Conservation (phyloP, 2,888 invertebrate species). For the Rhodophaea formosa region DNA sequence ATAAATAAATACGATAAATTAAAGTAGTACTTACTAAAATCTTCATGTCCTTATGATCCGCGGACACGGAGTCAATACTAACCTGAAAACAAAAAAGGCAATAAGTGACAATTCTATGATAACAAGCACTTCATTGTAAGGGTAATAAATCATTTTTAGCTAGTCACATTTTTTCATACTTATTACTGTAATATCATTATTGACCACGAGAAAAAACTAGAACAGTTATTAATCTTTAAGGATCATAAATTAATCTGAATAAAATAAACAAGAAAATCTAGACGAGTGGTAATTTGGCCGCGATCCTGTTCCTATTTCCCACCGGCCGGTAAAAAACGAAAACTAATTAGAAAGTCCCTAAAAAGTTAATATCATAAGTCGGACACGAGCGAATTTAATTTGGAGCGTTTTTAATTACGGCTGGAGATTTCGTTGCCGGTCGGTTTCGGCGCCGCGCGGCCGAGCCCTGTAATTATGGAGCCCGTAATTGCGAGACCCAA, state of each 20-base stretch:
- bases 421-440: conserved; percentile 68
- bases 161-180: background rate
- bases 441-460: conserved; percentile 75
- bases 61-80: conserved; percentile 78
- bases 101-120: background rate
- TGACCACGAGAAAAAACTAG: background rate
- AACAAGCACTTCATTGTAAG: background rate
- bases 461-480: conserved; percentile 79
- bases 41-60: conserved; percentile 79
- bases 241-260: background rate
- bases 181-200: background rate
- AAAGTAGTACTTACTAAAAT: conserved; percentile 76
- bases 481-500: conserved; percentile 76
- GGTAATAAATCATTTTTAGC: conserved; percentile 1
- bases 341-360: conserved; percentile 78
- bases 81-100: conserved; percentile 54
- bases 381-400: conserved; percentile 80
- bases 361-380: conserved; percentile 79
- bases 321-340: conserved; percentile 59
- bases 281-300: conserved; percentile 13
- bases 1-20: conserved; percentile 57
- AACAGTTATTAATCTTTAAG: background rate
- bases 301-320: conserved; percentile 38
- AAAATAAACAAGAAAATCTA: conserved; percentile 26
- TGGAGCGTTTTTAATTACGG: conserved; percentile 80